Conservation (phyloP, 2,888 invertebrate species). For the Drosophila phalerata region DNA sequence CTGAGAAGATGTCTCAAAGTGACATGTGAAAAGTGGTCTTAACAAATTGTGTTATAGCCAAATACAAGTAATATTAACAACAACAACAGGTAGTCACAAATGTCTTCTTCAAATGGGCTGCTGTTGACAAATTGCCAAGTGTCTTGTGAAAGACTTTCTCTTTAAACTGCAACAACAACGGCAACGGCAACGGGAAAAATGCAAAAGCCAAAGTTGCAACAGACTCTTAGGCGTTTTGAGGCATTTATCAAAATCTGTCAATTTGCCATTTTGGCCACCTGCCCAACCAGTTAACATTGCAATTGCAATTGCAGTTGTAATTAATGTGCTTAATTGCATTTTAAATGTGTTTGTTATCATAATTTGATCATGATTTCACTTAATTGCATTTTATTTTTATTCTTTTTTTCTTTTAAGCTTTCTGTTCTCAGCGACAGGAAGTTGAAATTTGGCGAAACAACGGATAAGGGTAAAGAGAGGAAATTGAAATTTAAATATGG, state of each 20-base stretch:
- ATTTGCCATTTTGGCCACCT: constrained; percentile 59
- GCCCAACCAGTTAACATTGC: constrained; percentile 25
- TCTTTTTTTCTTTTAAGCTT: constrained; percentile 13
- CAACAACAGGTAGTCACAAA: constrained; percentile 33
- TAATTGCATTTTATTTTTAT: constrained; percentile 36
- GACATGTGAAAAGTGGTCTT: constrained; percentile 76
- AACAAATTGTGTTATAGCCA: constrained; percentile 73
- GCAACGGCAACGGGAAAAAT: constrained; percentile 23
- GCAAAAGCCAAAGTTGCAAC: constrained; percentile 19
- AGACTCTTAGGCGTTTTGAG: background rate
- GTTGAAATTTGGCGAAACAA: constrained; percentile 41
- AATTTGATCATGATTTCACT: constrained; percentile 64
- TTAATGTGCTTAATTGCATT: constrained; percentile 71
- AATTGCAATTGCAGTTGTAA: constrained; percentile 27
- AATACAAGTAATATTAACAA: constrained; percentile 34
- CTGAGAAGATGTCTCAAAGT: constrained; percentile 17
- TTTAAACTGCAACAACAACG: background rate
- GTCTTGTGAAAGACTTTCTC: constrained; percentile 50
- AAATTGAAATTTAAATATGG: background rate
- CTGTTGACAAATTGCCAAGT: constrained; percentile 74
- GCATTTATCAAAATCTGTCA: constrained; percentile 82
- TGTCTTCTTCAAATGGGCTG: constrained; percentile 72
- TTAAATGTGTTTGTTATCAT: constrained; percentile 61
- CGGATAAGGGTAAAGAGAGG: background rate
- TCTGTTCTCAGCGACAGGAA: constrained; percentile 59